phyloP scores from a whole-genome alignment of 1,140 invertebrate species.

The Acromyrmex charruanus region DNA sequence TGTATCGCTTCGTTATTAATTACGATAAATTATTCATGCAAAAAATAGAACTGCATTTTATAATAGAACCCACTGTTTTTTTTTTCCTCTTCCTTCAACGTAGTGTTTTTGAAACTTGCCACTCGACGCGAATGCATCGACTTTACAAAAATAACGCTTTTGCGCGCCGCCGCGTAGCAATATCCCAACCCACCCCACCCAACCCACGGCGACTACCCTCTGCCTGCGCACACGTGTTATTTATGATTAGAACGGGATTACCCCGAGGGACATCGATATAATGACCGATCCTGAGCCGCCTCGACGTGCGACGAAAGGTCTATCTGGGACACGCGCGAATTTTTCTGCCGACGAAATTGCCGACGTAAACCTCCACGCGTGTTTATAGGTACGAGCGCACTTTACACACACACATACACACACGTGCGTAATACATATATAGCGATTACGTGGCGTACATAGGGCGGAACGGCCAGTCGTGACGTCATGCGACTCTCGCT shows the following conservation, averaged over 20 bases:
- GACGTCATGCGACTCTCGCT: constrained; percentile 61
- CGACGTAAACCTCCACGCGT: constrained; percentile 61
- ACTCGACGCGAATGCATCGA: constrained; percentile 23
- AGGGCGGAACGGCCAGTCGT: constrained; percentile 46
- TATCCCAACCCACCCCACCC: background rate
- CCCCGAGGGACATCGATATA: constrained; percentile 48
- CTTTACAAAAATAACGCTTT: constrained; percentile 54
- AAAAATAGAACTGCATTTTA: background rate
- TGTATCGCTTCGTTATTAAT: background rate
- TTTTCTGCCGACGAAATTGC: constrained; percentile 62
- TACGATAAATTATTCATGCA: background rate
- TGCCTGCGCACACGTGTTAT: constrained; percentile 52
- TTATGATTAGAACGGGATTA: constrained; percentile 60
- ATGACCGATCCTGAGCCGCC: constrained; percentile 43
- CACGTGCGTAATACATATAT: constrained; percentile 24
- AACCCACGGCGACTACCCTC: constrained; percentile 13
- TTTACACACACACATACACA: background rate
- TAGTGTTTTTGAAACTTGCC: constrained; percentile 6
- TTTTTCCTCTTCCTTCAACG: background rate
- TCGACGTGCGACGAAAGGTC: background rate
- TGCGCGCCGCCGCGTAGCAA: constrained; percentile 29
- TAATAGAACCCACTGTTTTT: background rate
- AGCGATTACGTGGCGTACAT: constrained; percentile 45
- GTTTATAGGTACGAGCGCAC: constrained; percentile 31
- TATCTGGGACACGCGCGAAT: constrained; percentile 53